Percentiles rank a stretch among this genome's conserved stretches.
Conservation (phyloP, 2,797 vertebrate genomes). For the Danio jaintianensis region DNA sequence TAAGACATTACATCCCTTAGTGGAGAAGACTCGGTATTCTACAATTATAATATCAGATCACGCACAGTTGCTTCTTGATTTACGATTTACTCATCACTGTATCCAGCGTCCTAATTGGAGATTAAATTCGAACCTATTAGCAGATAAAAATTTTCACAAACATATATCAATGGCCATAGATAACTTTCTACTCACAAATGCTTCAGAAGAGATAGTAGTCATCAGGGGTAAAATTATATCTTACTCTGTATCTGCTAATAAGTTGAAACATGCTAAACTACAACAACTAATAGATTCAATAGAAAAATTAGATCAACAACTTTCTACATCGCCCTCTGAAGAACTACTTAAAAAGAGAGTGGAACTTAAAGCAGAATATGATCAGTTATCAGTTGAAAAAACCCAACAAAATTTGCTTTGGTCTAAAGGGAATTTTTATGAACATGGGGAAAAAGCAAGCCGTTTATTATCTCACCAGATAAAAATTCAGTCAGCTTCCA, state of each 20-base stretch:
- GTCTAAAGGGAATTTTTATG: conserved; percentile 29
- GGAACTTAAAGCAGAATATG: conserved; percentile 1
- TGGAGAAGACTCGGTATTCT: conserved; percentile 1
- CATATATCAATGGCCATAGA: conserved; percentile 11
- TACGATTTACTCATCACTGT: background rate
- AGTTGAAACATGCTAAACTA: too few species aligned
- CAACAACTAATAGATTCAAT: background rate
- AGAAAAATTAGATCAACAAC: background rate
- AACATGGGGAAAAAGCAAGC: conserved; percentile 22
- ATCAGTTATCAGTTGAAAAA: background rate
- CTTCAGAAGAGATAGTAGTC: background rate
- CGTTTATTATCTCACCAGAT: conserved; percentile 20
- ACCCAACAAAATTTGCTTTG: background rate
- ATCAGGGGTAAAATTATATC: conserved; percentile 25
- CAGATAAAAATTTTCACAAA: conserved; percentile 2
- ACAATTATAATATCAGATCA: too few species aligned
- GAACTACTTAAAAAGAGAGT: background rate
- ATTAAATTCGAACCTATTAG: conserved; percentile 5
- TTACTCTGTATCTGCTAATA: background rate
- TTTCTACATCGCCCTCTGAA: background rate
- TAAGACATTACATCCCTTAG: background rate
- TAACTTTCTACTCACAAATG: conserved; percentile 16
- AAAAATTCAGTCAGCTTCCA: conserved; percentile 11
- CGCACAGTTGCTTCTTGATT: background rate
- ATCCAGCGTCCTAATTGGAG: background rate